phyloP scores from a whole-genome alignment of 2,888 invertebrate genomes.

The Zhengitettix transpicula region DNA sequence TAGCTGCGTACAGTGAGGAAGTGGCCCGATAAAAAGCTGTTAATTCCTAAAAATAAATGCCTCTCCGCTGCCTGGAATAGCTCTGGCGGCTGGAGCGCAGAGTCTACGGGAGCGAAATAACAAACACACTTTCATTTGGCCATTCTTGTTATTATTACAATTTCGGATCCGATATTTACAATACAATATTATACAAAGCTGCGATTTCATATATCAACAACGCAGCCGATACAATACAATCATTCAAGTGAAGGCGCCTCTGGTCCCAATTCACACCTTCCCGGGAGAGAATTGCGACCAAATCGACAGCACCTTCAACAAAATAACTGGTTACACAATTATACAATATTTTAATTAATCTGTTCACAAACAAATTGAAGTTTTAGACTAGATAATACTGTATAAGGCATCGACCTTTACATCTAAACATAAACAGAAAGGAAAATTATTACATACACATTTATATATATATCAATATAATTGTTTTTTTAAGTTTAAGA shows the following conservation, averaged over 20 bases:
- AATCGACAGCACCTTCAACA: too few relatives aligned
- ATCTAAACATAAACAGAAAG: neutral
- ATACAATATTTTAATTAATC: constrained; percentile 6
- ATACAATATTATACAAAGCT: constrained; percentile 13
- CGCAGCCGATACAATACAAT: constrained; percentile 8
- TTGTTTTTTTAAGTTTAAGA: constrained; percentile 8
- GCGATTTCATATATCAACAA: constrained; percentile 7
- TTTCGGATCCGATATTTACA: constrained; percentile 12
- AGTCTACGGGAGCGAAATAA: neutral
- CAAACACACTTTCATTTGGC: neutral
- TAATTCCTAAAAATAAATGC: too few relatives aligned
- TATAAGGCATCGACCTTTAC: constrained; percentile 8
- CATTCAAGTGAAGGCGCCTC: constrained; percentile 5
- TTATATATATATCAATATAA: constrained; percentile 8
- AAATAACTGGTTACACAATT: constrained; percentile 10
- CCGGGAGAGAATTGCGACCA: too few relatives aligned
- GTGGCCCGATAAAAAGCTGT: too few relatives aligned
- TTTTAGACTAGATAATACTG: constrained; percentile 16
- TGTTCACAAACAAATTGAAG: constrained; percentile 9
- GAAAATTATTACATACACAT: neutral
- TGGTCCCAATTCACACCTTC: too few relatives aligned
- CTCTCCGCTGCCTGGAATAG: too few relatives aligned
- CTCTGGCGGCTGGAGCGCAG: too few relatives aligned
- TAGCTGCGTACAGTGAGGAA: too few relatives aligned
- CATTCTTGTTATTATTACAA: constrained; percentile 8